phyloP scores from a whole-genome alignment of 2,888 invertebrate genomes.

The Tinea semifulvella region DNA sequence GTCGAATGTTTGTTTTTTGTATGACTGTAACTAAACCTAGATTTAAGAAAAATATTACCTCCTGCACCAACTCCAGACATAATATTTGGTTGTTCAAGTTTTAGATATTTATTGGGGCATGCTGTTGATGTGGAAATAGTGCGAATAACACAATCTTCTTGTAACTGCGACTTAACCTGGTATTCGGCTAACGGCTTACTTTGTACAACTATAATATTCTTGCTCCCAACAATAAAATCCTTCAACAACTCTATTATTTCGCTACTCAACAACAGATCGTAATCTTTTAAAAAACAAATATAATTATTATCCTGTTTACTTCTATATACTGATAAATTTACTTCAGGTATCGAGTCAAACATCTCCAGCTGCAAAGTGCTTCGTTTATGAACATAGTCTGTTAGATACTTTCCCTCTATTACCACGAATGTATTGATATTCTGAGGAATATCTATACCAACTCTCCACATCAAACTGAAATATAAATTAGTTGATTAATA shows the following conservation, averaged over 20 bases:
- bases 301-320: conserved; percentile 30
- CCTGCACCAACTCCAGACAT: conserved; percentile 55
- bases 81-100: conserved; percentile 57
- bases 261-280: conserved; percentile 41
- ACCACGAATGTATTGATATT: conserved; percentile 38
- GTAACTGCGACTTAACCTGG: conserved; percentile 29
- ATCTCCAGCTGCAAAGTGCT: conserved; percentile 27
- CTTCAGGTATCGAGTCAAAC: conserved; percentile 35
- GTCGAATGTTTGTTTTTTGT: no score
- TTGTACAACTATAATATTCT: conserved; percentile 38
- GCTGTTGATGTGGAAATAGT: conserved; percentile 31
- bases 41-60: conserved; percentile 30
- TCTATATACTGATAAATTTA: conserved; percentile 38
- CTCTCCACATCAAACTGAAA: conserved; percentile 42
- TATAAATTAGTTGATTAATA: conserved; percentile 19
- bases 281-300: conserved; percentile 43
- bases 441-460: conserved; percentile 24
- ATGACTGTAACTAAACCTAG: no score
- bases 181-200: conserved; percentile 49
- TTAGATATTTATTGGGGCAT: conserved; percentile 28
- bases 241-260: conserved; percentile 44
- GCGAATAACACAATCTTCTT: conserved; percentile 36
- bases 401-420: conserved; percentile 49
- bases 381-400: conserved; percentile 33
- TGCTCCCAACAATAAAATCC: conserved; percentile 32